Evolutionary conservation across 23 tunicate genomes (phyloP).

Genomic region (Ascidia mentula): DNA sequence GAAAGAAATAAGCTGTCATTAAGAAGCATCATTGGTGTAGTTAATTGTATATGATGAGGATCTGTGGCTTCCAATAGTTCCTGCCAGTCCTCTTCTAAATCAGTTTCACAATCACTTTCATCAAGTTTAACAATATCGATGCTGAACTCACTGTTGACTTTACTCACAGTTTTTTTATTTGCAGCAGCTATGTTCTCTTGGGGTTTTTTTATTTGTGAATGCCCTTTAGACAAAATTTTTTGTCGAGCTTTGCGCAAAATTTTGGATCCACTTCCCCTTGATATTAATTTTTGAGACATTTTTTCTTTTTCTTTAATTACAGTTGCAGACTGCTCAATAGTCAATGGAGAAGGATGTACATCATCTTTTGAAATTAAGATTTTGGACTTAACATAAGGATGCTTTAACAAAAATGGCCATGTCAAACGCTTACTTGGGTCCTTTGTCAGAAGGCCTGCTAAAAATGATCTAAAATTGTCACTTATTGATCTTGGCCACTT

Average conservation of each 20-base stretch:
- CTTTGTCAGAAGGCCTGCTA: conserved; percentile 74
- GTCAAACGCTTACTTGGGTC: conserved; percentile 74
- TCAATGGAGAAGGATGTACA: conserved; percentile 31
- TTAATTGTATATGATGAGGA: conserved; percentile 78
- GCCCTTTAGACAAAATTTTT: conserved; percentile 47
- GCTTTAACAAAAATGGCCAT: conserved; percentile 86
- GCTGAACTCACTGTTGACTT: neutral
- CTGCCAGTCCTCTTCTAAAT: conserved; percentile 87
- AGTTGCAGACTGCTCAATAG: conserved; percentile 52
- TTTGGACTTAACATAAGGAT: conserved; percentile 78
- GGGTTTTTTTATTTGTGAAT: neutral
- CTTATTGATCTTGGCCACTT: conserved; percentile 87
- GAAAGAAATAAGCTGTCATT: conserved; percentile 49
- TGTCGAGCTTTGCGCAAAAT: conserved; percentile 76
- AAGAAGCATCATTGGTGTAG: conserved; percentile 75
- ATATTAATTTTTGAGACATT: conserved; percentile 40
- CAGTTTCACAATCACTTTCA: conserved; percentile 22
- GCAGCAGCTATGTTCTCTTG: neutral
- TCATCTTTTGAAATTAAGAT: conserved; percentile 50
- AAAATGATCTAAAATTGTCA: conserved; percentile 68
- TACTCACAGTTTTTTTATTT: conserved; percentile 5
- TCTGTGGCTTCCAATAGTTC: conserved; percentile 85
- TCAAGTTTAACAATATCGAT: neutral
- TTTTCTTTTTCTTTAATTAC: conserved; percentile 65
- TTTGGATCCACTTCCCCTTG: conserved; percentile 80